Conservation (phyloP, 2,888 invertebrate genomes). For the Athetis lepigone region DNA sequence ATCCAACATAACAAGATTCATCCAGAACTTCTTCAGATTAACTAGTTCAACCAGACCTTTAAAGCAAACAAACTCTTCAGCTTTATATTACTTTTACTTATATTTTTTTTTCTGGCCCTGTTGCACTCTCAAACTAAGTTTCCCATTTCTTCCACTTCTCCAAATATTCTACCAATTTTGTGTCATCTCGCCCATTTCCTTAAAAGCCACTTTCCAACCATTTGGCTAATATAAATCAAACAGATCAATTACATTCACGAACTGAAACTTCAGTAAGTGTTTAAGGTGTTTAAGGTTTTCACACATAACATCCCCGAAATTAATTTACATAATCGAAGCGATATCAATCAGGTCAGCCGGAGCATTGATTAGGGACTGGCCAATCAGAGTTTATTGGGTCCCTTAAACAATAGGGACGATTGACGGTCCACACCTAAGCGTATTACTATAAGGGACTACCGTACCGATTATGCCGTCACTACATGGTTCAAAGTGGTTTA, state of each 20-base stretch:
- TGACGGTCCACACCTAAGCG: constrained; percentile 35
- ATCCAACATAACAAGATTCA: too few species aligned
- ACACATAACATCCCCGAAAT: constrained; percentile 17
- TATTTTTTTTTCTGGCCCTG: too few species aligned
- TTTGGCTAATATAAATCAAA: too few species aligned
- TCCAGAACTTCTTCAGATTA: too few species aligned
- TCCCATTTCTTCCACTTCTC: too few species aligned
- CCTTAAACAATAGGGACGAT: constrained; percentile 37
- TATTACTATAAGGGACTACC: constrained; percentile 19
- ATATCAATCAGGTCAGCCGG: constrained; percentile 27
- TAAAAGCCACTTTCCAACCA: too few species aligned
- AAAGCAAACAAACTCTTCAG: too few species aligned
- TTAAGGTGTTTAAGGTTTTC: constrained; percentile 17
- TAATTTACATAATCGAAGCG: constrained; percentile 41
- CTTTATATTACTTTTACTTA: too few species aligned
- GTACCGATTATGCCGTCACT: constrained; percentile 26
- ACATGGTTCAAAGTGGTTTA: background rate
- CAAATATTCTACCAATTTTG: background rate
- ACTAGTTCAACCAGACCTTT: too few species aligned
- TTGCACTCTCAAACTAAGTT: too few species aligned
- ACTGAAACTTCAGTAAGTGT: background rate
- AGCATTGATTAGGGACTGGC: constrained; percentile 35
- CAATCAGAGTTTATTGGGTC: constrained; percentile 45
- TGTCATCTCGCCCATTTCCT: too few species aligned
- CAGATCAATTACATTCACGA: background rate